Evolutionary conservation across 2,888 invertebrate genomes (phyloP), one percentile per base, ranked within the genome.

Genomic region (Hydroisotoma schaefferi): DNA sequence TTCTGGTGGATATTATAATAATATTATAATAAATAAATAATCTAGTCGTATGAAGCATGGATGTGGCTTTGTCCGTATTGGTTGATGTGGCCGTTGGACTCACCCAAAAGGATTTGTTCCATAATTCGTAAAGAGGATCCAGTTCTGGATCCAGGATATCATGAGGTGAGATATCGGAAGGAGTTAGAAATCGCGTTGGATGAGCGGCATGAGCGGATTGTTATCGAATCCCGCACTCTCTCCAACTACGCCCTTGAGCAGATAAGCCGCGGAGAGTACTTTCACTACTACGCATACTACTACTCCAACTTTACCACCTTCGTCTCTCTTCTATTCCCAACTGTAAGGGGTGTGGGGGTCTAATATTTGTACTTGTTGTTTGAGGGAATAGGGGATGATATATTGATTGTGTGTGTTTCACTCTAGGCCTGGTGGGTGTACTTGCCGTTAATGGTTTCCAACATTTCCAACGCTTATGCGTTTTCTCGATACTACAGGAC

Each of bases 111-210:
- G 5, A 15, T 5, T 18, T 40, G 40, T 15, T 40, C 40, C 5
- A 20, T 40, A 20, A 15, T 40, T 40, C 40, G 40, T 5, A 40
- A 20, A 5, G 40, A 18, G n/a, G 20, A 15, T 15, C n/a, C 15
- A 15, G n/a, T 20, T 5, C 15, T 40, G 40, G 40, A 40, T 20
- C 15, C 40, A 15, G 4, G 40, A 40, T 15, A 40, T 20, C 40
- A 53, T 18, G 28, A 40, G 27, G 2, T 15, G 5, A 40, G 53
- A 12, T 20, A 53, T 26, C 4, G 38, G 4, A 38, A 40, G 18
- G 43, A 40, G 43, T 3, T 53, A 43, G 53, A 53, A 25, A 38
- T 53, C 20, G 53, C 40, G 23, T 4, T 53, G 43, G 5, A 33
- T 4, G 53, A 53, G 18, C 40, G 53, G 10, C 53, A 53, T 27